Conservation (phyloP, 2,888 invertebrate species). For the Kryphioiulus occultus region DNA sequence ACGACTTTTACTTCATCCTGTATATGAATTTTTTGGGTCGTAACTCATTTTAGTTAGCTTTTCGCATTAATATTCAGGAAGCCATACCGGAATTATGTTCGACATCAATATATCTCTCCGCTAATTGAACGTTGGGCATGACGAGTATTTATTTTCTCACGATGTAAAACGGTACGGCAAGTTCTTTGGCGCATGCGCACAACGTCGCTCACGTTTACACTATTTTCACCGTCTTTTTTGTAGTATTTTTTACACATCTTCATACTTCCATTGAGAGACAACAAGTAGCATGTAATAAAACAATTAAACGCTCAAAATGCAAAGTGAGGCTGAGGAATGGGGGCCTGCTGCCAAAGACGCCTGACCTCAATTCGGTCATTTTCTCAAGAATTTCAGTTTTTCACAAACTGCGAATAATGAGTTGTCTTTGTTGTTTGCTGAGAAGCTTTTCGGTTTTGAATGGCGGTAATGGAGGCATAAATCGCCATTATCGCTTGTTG, state of each 20-base stretch:
- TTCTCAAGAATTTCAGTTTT: neutral
- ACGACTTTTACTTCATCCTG: neutral
- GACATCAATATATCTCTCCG: neutral
- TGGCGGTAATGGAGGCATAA: neutral
- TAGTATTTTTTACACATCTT: neutral
- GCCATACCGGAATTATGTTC: neutral
- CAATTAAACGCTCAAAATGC: slow-evolving; percentile 28
- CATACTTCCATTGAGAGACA: slow-evolving; percentile 1
- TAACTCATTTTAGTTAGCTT: neutral
- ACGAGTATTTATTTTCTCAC: slow-evolving; percentile 8
- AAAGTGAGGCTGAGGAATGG: slow-evolving; percentile 11
- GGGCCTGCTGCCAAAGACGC: neutral
- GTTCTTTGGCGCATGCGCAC: neutral
- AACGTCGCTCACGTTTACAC: neutral
- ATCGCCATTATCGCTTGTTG: neutral
- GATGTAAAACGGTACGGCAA: neutral
- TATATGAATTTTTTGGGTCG: neutral
- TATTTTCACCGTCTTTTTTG: neutral
- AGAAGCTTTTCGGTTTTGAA: neutral
- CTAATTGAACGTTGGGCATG: neutral
- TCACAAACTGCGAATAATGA: slow-evolving; percentile 1
- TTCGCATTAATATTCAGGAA: slow-evolving; percentile 11
- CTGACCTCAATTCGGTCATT: slow-evolving; percentile 15
- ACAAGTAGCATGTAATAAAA: slow-evolving; percentile 35
- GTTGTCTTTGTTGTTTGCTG: slow-evolving; percentile 27